These are phyloP conservation scores for Pseudococcus viburni DNA, from an alignment of 2,888 invertebrate genomes.

Conservation along the genomic window DNA sequence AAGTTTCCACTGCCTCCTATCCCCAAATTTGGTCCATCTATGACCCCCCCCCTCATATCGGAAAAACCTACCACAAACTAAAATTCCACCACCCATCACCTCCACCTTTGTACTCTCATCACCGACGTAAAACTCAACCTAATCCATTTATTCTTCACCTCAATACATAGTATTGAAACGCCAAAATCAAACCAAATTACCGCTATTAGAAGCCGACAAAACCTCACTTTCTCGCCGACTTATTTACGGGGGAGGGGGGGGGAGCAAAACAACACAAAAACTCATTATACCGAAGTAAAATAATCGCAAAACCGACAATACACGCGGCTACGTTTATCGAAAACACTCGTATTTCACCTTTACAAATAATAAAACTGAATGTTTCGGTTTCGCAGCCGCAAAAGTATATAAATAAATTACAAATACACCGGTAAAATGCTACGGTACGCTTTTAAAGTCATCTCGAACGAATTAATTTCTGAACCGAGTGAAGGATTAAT, in stretches of 20 bases:
- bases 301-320: constrained; percentile 15
- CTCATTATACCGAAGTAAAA: constrained; percentile 7
- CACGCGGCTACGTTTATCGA: not conserved
- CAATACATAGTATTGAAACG: not conserved
- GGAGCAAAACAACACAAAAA: not conserved
- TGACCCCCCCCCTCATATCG: too few relatives aligned
- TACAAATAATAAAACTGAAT: constrained; percentile 9
- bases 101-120: not conserved
- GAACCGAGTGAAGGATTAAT: constrained; percentile 3
- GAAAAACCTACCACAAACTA: too few relatives aligned
- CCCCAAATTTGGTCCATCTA: too few relatives aligned
- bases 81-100: not conserved
- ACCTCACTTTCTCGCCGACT: not conserved
- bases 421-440: not conserved
- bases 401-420: constrained; percentile 4
- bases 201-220: not conserved
- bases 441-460: not conserved
- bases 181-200: constrained; percentile 31
- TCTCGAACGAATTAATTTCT: constrained; percentile 6
- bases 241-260: not conserved
- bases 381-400: not conserved
- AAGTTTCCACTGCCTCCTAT: too few relatives aligned
- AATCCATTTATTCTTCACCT: not conserved
- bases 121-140: too few relatives aligned
- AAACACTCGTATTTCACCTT: not conserved